Conservation (phyloP, 2,888 invertebrate genomes). For the Chrysodeixis includens region DNA sequence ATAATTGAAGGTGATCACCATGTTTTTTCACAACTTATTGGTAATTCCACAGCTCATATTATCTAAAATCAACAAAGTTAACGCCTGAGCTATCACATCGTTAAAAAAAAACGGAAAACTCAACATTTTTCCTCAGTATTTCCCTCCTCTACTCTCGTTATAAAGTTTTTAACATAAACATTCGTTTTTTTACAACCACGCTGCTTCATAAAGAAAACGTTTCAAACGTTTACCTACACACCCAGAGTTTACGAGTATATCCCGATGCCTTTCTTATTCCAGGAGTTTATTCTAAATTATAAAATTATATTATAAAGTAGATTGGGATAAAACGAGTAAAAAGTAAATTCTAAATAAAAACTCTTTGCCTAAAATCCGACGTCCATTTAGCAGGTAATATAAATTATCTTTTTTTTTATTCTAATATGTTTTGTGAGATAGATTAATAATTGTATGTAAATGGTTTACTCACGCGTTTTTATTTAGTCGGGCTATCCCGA, state of each 20-base stretch:
- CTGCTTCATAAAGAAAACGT: not conserved
- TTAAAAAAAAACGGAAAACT: not conserved
- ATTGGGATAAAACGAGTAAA: not conserved
- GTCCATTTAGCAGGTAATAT: no score
- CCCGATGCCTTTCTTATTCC: not conserved
- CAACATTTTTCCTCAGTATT: not conserved
- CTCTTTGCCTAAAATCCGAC: not conserved
- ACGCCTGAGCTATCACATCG: no score
- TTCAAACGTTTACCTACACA: slow-evolving; percentile 1
- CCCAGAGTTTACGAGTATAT: not conserved
- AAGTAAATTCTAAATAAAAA: slow-evolving; percentile 4
- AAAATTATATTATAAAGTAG: slow-evolving; percentile 7
- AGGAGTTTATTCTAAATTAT: not conserved
- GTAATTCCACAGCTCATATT: no score
- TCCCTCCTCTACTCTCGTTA: not conserved
- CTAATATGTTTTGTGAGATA: no score
- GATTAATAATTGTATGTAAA: no score
- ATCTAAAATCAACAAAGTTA: no score
- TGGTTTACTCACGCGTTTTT: no score
- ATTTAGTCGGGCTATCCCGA: no score
- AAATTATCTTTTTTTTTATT: no score
- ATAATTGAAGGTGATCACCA: no score
- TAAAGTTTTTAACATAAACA: not conserved
- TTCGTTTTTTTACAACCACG: not conserved
- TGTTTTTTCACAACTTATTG: no score